Conservation (phyloP, 2,113 vertebrate genomes). For the Alligator sinensis region DNA sequence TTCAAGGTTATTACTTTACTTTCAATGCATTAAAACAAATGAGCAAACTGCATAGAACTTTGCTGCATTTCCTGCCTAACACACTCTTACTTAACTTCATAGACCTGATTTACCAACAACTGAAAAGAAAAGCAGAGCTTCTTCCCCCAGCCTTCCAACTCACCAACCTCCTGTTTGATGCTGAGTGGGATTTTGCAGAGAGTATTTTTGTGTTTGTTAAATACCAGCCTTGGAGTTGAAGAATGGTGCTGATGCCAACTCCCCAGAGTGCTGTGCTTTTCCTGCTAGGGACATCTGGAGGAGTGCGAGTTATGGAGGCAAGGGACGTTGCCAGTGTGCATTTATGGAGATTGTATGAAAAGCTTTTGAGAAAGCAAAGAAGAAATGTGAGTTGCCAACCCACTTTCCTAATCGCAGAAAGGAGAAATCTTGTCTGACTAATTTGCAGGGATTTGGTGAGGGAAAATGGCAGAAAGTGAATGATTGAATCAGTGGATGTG, state of each 20-base stretch:
- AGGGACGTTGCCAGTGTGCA: neutral
- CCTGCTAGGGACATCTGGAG: neutral
- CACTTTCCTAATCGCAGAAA: neutral
- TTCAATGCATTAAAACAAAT: rapidly evolving
- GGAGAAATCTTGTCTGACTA: neutral
- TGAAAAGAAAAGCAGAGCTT: neutral
- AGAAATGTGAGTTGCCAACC: neutral
- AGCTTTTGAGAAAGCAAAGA: neutral
- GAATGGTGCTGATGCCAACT: neutral
- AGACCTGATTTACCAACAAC: neutral
- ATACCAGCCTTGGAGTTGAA: neutral
- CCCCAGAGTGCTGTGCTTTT: neutral
- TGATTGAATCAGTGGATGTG: neutral
- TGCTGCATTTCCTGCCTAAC: conserved; percentile 6
- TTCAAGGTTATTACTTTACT: neutral
- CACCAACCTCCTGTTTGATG: conserved; percentile 7
- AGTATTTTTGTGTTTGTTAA: conserved; percentile 36
- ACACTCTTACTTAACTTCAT: neutral
- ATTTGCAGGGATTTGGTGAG: neutral
- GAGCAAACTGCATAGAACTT: neutral
- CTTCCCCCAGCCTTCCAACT: conserved; percentile 12
- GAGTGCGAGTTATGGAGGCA: neutral
- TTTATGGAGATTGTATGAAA: neutral
- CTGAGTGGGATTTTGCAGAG: conserved; percentile 32
- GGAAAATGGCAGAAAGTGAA: neutral